These are phyloP conservation scores for Tachina lurida DNA, from an alignment of 2,888 invertebrate genomes.

Conservation along the genomic window DNA sequence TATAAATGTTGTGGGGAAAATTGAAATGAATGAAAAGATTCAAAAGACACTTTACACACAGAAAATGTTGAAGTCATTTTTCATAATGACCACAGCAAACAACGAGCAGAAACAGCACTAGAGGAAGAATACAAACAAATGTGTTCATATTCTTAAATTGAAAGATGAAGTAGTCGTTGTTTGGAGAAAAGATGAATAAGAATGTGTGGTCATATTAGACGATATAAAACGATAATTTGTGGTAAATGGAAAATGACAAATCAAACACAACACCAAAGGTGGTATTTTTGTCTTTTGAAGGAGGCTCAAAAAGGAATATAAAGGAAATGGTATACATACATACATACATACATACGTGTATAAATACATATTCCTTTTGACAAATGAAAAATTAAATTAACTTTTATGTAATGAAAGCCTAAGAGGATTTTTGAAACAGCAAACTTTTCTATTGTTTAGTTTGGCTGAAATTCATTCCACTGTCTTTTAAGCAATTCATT, in stretches of 20 bases:
- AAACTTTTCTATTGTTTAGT: neutral
- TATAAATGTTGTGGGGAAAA: constrained; percentile 55
- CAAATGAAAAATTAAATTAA: constrained; percentile 56
- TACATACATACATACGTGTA: too few relatives aligned
- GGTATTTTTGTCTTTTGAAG: constrained; percentile 40
- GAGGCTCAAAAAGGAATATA: neutral
- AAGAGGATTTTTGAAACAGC: constrained; percentile 17
- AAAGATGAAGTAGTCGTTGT: constrained; percentile 35
- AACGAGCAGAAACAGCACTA: constrained; percentile 8
- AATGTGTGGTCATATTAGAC: constrained; percentile 67
- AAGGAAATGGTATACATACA: constrained; percentile 1
- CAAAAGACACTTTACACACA: constrained; percentile 66
- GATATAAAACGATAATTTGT: constrained; percentile 68
- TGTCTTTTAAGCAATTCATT: neutral
- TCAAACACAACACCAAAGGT: constrained; percentile 64
- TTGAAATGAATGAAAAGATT: constrained; percentile 59
- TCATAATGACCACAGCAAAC: constrained; percentile 64
- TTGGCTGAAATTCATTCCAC: constrained; percentile 3
- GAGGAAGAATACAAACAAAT: constrained; percentile 4
- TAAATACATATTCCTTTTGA: neutral
- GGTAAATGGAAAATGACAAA: constrained; percentile 70
- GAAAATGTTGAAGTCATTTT: constrained; percentile 66
- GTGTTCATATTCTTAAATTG: neutral
- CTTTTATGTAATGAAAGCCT: constrained; percentile 30
- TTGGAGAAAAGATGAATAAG: constrained; percentile 32